Evolutionary conservation across 2,888 invertebrate genomes (phyloP).

Genomic region (Ecdyonurus torrentis): DNA sequence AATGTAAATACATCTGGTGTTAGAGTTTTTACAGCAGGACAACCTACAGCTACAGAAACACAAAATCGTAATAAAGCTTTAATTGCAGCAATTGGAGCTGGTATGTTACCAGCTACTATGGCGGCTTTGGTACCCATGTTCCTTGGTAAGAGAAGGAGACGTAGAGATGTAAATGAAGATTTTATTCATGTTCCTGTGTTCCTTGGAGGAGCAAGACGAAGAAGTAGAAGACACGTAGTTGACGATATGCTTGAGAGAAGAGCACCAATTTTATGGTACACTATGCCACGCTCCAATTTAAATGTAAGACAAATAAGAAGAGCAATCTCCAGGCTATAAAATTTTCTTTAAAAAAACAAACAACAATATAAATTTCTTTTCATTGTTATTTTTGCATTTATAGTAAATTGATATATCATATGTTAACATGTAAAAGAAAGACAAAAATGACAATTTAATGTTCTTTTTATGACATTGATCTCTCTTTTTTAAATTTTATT

Average conservation of each 20-base stretch:
- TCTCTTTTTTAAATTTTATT: too few relatives aligned
- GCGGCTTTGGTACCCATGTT: constrained; percentile 66
- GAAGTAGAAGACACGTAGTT: constrained; percentile 18
- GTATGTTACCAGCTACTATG: constrained; percentile 65
- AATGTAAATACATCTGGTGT: neutral
- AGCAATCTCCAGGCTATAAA: too few relatives aligned
- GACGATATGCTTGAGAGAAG: neutral
- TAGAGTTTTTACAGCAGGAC: neutral
- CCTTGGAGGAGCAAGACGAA: constrained; percentile 44
- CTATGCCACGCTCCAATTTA: neutral
- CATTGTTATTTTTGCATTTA: too few relatives aligned
- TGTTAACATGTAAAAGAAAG: too few relatives aligned
- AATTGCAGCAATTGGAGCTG: constrained; percentile 56
- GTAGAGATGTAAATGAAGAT: constrained; percentile 3
- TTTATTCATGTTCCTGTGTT: constrained; percentile 67
- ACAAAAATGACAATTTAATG: too few relatives aligned
- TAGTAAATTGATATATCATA: too few relatives aligned
- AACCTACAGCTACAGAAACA: neutral
- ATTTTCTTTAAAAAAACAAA: too few relatives aligned
- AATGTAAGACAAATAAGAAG: neutral
- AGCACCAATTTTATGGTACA: neutral
- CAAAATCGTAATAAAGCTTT: constrained; percentile 40
- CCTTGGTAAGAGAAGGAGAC: constrained; percentile 35
- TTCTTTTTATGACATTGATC: too few relatives aligned
- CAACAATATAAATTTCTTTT: too few relatives aligned